Conservation (phyloP, 2,797 vertebrate species). For the Avahi laniger region DNA sequence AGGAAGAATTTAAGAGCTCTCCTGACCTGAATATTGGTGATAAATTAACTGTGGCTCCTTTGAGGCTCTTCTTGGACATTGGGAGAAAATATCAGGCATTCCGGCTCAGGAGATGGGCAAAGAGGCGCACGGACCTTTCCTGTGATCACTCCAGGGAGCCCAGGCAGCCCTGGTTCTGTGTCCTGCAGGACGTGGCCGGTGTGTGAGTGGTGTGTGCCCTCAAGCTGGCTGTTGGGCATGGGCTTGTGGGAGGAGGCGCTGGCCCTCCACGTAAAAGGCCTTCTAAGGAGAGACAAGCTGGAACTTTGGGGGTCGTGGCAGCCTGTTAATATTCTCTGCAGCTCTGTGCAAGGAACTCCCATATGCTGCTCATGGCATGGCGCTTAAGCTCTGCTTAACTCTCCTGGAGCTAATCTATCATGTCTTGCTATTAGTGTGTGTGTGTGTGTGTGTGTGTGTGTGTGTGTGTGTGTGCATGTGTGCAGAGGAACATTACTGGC, state of each 20-base stretch:
- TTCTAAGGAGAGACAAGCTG: background rate
- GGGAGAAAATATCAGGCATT: background rate
- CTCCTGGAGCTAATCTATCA: background rate
- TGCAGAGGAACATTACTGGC: background rate
- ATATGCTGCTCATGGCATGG: background rate
- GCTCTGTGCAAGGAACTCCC: background rate
- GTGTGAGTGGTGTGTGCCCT: accelerated
- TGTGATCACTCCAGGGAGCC: background rate
- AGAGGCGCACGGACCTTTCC: background rate
- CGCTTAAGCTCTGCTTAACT: background rate
- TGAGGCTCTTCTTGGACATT: background rate
- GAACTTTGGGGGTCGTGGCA: background rate
- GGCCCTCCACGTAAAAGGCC: background rate
- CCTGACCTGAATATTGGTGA: background rate
- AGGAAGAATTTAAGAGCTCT: background rate
- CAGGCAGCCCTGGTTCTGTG: background rate
- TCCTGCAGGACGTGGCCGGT: background rate
- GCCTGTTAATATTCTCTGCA: background rate
- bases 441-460: background rate
- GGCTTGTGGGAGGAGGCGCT: background rate
- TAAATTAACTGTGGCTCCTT: background rate
- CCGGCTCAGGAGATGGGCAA: background rate
- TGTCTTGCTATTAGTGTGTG: background rate
- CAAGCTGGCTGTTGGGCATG: background rate
- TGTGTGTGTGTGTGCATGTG: background rate